Base-by-base conservation (phyloP, 2,888 invertebrate species). In the Leucania comma region DNA sequence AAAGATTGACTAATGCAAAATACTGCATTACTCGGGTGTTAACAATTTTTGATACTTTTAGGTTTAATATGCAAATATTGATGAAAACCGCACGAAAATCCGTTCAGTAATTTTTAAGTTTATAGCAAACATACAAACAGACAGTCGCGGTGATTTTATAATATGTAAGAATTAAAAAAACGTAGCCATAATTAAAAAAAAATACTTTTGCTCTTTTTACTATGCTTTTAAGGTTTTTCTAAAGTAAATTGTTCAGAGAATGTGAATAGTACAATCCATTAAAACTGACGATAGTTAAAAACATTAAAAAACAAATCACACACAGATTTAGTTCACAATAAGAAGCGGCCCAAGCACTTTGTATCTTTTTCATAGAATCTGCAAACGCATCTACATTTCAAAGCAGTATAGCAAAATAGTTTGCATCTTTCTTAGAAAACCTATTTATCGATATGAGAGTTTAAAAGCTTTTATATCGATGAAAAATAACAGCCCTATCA, bases 371-470 rank as follows among this genome's bases (percentile, higher is more conserved):
- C 61, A 75, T 46, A 80, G 72, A 54, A 72, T 48, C 46, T 26
- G 24, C 42, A 53, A 61, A 53, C 60, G 42, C 53, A 72, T 81
- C 20, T 81, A 62, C 64, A 79, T 79, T 72, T 61, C 72, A 81
- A 81, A 81, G 48, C 51, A 72, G 72, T 50, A 60, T 62, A 61
- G 61, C 38, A 61, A 61, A 81, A 68, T 77, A 35, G n/a, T 79
- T 76, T 53, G 72, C 78, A 76, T 80, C 56, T 35, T 76, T 77
- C 78, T 58, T 3, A 64, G 72, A 80, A 78, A 32, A 10, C 14
- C 22, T 20, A 66, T 17, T 62, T 56, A 61, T 42, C 54, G 26
- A 51, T 61, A 48, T 35, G 24, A 22, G 64, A 54, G 57, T 54
- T 61, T 65, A 48, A 75, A 65, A 69, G 46, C 62, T 60, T 62